Evolutionary conservation across 2,113 vertebrate genomes (phyloP).

Genomic region (Platichthys flesus): DNA sequence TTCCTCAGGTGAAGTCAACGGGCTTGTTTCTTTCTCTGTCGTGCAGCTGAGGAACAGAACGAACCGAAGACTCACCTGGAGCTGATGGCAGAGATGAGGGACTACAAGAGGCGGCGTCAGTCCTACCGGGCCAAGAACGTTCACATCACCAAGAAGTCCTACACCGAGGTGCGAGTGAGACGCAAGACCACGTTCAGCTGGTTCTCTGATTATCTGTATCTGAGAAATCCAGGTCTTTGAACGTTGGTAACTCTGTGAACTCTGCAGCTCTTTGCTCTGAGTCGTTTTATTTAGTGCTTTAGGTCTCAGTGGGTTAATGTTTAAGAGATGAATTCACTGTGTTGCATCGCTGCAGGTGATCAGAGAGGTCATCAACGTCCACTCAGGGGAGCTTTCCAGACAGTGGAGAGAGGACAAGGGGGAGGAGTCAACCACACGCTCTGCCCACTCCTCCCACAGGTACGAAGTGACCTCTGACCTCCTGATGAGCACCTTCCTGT

Average conservation of each 20-base stretch:
- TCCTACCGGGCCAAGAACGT: constrained; percentile 98
- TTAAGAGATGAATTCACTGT: background rate
- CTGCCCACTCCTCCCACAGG: constrained; percentile 80
- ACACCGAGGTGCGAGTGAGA: constrained; percentile 87
- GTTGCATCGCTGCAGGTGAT: constrained; percentile 84
- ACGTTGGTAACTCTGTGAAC: too few species aligned
- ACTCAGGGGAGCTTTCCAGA: constrained; percentile 90
- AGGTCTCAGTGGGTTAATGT: background rate
- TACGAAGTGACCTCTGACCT: constrained; percentile 48
- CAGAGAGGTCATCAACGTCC: constrained; percentile 93
- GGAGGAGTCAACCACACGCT: constrained; percentile 38
- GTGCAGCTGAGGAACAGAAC: constrained; percentile 88
- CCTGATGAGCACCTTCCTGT: background rate
- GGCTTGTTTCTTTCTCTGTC: background rate
- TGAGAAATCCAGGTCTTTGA: too few species aligned
- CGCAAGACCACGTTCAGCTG: too few species aligned
- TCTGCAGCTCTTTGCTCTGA: too few species aligned
- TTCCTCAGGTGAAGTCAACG: too few species aligned
- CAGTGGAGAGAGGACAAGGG: constrained; percentile 90
- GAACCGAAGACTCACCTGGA: constrained; percentile 96
- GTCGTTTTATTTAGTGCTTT: too few species aligned
- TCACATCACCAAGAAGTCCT: constrained; percentile 98
- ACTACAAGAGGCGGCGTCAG: constrained; percentile 96
- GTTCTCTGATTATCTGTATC: too few species aligned
- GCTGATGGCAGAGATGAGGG: constrained; percentile 97